Conservation (phyloP, 2,113 vertebrate genomes). For the Pheucticus melanocephalus region DNA sequence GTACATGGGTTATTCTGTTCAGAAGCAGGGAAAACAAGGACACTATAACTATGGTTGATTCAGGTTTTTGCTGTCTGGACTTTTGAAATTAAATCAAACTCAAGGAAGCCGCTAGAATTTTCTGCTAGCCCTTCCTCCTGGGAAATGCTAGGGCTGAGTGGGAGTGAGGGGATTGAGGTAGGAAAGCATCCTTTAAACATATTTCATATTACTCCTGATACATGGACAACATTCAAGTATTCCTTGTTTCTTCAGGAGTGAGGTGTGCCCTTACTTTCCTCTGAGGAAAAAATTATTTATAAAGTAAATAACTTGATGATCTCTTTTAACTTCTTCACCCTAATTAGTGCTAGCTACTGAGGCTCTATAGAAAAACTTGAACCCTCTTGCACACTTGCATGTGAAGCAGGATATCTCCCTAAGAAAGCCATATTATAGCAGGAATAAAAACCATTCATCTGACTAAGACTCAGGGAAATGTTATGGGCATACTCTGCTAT, state of each 20-base stretch:
- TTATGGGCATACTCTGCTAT: not conserved
- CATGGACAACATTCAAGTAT: not conserved
- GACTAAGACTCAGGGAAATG: not conserved
- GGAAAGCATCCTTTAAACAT: not conserved
- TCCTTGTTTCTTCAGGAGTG: not conserved
- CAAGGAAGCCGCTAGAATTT: slow-evolving; percentile 52
- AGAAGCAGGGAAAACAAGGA: not conserved
- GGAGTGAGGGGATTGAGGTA: not conserved
- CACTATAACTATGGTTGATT: not conserved
- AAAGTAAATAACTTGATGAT: not conserved
- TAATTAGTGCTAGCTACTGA: not conserved
- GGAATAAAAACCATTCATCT: not conserved
- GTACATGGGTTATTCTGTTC: not conserved
- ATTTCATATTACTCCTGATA: not conserved
- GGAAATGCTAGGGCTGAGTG: not conserved
- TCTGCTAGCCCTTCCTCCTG: not conserved
- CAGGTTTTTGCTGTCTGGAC: not conserved
- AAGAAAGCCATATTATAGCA: not conserved
- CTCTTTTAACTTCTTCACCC: not conserved
- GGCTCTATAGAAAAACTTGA: not conserved
- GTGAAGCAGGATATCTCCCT: not conserved
- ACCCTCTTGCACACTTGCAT: not conserved
- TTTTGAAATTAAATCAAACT: slow-evolving; percentile 20
- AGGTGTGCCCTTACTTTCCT: not conserved
- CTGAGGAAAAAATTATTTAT: not conserved